These are phyloP conservation scores for Sebastes minor DNA, from an alignment of 2,797 vertebrate genomes.

Conservation along the genomic window DNA sequence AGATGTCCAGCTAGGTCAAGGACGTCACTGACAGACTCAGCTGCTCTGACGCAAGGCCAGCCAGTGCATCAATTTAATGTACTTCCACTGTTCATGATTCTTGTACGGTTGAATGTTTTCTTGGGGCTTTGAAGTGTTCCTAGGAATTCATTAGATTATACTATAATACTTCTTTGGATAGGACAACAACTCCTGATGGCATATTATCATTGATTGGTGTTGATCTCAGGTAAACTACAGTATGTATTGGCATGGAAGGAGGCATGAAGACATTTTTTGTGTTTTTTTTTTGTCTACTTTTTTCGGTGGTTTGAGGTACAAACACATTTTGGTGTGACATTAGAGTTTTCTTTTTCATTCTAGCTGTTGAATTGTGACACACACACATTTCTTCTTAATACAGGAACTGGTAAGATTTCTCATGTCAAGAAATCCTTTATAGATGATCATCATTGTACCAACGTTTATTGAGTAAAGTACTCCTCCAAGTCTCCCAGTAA, in stretches of 20 bases:
- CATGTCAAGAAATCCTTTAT: background rate
- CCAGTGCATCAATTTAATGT: background rate
- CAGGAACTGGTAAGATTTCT: background rate
- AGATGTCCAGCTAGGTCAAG: slow-evolving; percentile 3
- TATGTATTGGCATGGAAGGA: background rate
- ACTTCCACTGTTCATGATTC: background rate
- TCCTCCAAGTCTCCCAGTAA: background rate
- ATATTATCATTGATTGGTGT: background rate
- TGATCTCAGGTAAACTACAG: background rate
- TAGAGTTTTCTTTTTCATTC: background rate
- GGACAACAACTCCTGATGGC: background rate
- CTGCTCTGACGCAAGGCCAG: background rate
- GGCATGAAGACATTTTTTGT: background rate
- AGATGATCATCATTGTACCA: background rate
- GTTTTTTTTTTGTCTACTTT: background rate
- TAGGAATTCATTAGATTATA: background rate
- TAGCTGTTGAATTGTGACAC: background rate
- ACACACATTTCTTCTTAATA: too few species aligned
- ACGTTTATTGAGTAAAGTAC: background rate
- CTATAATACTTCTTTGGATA: background rate
- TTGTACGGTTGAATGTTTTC: background rate
- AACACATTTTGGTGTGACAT: background rate
- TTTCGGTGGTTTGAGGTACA: background rate
- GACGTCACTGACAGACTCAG: background rate
- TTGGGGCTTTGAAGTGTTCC: background rate